These are phyloP conservation scores for Notocelia uddmanniana DNA, from an alignment of 2,888 invertebrate species.

Conservation along the genomic window DNA sequence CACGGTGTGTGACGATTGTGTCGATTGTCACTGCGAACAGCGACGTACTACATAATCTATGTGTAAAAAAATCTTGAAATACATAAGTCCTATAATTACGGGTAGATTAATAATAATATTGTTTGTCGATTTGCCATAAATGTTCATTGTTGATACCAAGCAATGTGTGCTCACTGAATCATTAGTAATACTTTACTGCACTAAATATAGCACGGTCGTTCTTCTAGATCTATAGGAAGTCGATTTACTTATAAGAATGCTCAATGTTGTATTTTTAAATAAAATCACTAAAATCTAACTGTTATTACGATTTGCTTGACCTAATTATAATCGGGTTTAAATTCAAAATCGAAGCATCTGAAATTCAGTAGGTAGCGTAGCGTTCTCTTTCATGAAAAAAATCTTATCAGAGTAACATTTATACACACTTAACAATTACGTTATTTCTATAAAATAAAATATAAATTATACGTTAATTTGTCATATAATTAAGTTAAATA, in stretches of 20 bases:
- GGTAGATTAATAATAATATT: slow-evolving; percentile 69
- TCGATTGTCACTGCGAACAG: slow-evolving; percentile 71
- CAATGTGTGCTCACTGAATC: slow-evolving; percentile 73
- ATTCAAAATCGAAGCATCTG: not conserved
- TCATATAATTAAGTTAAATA: slow-evolving; percentile 66
- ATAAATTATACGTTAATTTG: slow-evolving; percentile 59
- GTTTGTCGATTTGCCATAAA: slow-evolving; percentile 79
- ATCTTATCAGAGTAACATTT: slow-evolving; percentile 54
- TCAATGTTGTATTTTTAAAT: slow-evolving; percentile 71
- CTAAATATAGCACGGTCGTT: slow-evolving; percentile 73
- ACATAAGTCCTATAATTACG: slow-evolving; percentile 71
- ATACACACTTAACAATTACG: slow-evolving; percentile 18
- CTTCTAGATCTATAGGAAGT: slow-evolving; percentile 68
- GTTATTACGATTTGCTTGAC: slow-evolving; percentile 4
- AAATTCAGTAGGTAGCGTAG: slow-evolving; percentile 22
- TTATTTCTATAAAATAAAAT: slow-evolving; percentile 48
- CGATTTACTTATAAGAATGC: slow-evolving; percentile 74
- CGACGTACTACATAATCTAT: slow-evolving; percentile 63
- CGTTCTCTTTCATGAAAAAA: slow-evolving; percentile 52
- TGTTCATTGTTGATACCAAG: slow-evolving; percentile 76
- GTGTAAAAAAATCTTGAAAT: slow-evolving; percentile 55
- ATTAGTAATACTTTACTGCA: slow-evolving; percentile 69
- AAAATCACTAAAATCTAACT: slow-evolving; percentile 13
- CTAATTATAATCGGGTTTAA: not conserved
- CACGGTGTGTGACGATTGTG: slow-evolving; percentile 67